phyloP scores from a whole-genome alignment of 2,888 invertebrate species.

The Exephanes ischioxanthus region DNA sequence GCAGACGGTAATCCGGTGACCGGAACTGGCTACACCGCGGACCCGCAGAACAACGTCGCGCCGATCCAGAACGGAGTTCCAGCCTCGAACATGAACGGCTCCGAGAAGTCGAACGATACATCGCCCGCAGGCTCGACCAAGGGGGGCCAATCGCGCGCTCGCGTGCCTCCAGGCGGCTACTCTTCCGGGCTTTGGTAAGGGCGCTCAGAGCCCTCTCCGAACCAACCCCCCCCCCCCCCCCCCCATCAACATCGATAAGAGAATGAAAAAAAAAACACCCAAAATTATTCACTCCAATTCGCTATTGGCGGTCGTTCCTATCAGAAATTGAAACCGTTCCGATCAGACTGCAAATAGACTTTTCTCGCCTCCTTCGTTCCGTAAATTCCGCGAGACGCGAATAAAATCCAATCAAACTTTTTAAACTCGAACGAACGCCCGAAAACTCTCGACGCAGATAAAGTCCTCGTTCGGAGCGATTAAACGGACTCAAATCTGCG shows the following conservation, averaged over 20 bases:
- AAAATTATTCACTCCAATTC: constrained; percentile 61
- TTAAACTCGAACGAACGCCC: constrained; percentile 16
- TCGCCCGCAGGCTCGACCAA: constrained; percentile 80
- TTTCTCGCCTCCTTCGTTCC: neutral
- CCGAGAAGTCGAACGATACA: constrained; percentile 81
- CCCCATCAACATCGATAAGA: constrained; percentile 42
- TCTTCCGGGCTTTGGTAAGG: constrained; percentile 90
- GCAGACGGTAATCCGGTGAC: constrained; percentile 87
- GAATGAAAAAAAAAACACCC: constrained; percentile 46
- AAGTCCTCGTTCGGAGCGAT: constrained; percentile 14
- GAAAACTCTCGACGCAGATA: neutral
- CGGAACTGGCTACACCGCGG: constrained; percentile 86
- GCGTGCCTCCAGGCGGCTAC: constrained; percentile 90
- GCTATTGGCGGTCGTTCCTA: constrained; percentile 66
- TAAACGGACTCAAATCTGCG: constrained; percentile 26
- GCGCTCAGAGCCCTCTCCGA: constrained; percentile 62
- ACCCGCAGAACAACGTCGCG: constrained; percentile 75
- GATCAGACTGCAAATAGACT: constrained; percentile 42
- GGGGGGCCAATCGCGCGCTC: constrained; percentile 86
- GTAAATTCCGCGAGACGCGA: neutral
- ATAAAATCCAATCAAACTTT: constrained; percentile 9
- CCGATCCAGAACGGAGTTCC: constrained; percentile 85
- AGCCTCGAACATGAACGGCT: constrained; percentile 78
- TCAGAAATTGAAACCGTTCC: constrained; percentile 68
- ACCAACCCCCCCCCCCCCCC: constrained; percentile 38